phyloP scores from a whole-genome alignment of 37 sponge, comb jelly and placozoan species.

The Diacarnus erythraeanus region DNA sequence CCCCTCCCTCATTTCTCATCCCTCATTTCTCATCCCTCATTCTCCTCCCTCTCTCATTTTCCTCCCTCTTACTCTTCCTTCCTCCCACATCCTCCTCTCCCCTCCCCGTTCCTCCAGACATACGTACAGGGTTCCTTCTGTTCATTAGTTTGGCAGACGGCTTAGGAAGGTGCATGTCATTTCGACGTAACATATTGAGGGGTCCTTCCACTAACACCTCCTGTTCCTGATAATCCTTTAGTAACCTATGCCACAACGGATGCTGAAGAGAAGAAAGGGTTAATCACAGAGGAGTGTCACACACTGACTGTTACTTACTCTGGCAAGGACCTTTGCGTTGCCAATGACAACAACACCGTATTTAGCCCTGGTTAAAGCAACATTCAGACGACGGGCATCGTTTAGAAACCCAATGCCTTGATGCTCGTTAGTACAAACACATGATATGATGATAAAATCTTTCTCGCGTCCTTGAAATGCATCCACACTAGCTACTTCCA shows the following conservation, averaged over 20 bases:
- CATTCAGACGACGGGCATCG: conserved; percentile 95
- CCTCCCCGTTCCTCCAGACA: too few species aligned
- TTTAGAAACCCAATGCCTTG: conserved; percentile 97
- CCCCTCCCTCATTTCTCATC: too few species aligned
- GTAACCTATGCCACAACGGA: conserved; percentile 81
- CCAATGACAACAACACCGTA: conserved; percentile 90
- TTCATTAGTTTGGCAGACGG: conserved; percentile 81
- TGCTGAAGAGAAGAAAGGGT: conserved; percentile 35
- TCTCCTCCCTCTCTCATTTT: too few species aligned
- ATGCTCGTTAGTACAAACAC: conserved; percentile 95
- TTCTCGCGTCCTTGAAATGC: conserved; percentile 98
- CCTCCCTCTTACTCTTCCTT: too few species aligned
- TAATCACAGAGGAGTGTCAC: neutral
- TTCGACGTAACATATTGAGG: conserved; percentile 77
- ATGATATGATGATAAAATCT: conserved; percentile 93
- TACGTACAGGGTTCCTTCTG: conserved; percentile 81
- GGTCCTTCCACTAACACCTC: conserved; percentile 86
- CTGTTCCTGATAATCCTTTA: conserved; percentile 86
- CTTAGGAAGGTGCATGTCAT: conserved; percentile 92
- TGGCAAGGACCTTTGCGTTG: conserved; percentile 92
- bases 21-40: too few species aligned
- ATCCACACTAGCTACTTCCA: conserved; percentile 98
- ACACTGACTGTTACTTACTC: conserved; percentile 28
- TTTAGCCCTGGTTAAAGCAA: conserved; percentile 95
- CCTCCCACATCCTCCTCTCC: too few species aligned